phyloP scores from a whole-genome alignment of 92 coral and sea anemone genomes.

The Pocillopora meandrina region DNA sequence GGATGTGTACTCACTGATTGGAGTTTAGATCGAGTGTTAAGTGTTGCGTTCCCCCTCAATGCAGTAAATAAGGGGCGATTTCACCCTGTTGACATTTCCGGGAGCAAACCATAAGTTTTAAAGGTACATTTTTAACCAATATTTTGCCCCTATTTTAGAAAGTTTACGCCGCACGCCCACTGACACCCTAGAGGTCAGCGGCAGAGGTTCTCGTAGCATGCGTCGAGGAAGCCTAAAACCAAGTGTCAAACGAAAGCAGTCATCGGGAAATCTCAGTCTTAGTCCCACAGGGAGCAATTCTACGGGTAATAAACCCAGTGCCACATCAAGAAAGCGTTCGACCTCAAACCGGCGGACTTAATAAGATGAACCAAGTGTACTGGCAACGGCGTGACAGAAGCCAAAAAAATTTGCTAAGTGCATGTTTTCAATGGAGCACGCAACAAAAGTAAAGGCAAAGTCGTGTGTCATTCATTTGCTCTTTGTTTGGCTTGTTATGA shows the following conservation, averaged over 20 bases:
- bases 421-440: too few relatives aligned
- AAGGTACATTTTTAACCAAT: neutral
- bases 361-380: neutral
- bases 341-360: constrained; percentile 17
- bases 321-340: constrained; percentile 31
- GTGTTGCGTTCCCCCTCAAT: too few relatives aligned
- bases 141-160: constrained; percentile 32
- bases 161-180: constrained; percentile 76
- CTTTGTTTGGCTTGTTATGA: neutral
- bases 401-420: too few relatives aligned
- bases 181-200: constrained; percentile 65
- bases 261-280: constrained; percentile 25
- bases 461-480: too few relatives aligned
- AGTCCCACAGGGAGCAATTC: constrained; percentile 12
- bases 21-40: too few relatives aligned
- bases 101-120: neutral
- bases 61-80: too few relatives aligned
- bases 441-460: too few relatives aligned
- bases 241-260: constrained; percentile 41
- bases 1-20: too few relatives aligned
- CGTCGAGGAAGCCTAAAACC: constrained; percentile 74
- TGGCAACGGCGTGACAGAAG: too few relatives aligned
- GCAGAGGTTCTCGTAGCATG: constrained; percentile 58
- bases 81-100: neutral
- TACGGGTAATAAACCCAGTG: constrained; percentile 16